Conservation (phyloP, 2,113 vertebrate genomes). For the Pituophis catenifer region DNA sequence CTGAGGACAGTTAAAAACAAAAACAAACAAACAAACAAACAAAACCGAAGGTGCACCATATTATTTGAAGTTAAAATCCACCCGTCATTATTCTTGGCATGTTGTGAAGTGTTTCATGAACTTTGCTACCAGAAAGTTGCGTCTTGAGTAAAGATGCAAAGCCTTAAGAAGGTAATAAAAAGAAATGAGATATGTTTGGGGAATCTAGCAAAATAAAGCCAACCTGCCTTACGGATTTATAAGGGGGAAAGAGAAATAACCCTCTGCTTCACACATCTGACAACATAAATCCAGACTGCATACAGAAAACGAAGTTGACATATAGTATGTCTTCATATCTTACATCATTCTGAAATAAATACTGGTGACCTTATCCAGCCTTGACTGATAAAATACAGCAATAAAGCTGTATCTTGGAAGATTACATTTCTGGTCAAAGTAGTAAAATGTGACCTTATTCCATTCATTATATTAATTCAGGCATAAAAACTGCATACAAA, state of each 20-base stretch:
- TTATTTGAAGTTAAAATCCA: neutral
- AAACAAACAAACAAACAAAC: neutral
- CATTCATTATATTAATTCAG: slow-evolving; percentile 77
- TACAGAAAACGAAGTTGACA: slow-evolving; percentile 64
- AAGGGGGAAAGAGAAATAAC: slow-evolving; percentile 38
- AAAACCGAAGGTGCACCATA: neutral
- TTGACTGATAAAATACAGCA: slow-evolving; percentile 69
- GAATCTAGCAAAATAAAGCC: slow-evolving; percentile 41
- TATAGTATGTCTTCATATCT: slow-evolving; percentile 68
- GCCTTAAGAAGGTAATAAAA: slow-evolving; percentile 36
- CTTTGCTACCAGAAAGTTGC: slow-evolving; percentile 32
- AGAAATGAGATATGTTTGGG: slow-evolving; percentile 34
- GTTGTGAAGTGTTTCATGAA: slow-evolving; percentile 19
- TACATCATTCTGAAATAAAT: slow-evolving; percentile 72
- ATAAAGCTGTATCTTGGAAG: slow-evolving; percentile 76
- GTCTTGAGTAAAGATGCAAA: slow-evolving; percentile 38
- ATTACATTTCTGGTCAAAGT: slow-evolving; percentile 76
- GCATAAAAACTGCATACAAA: slow-evolving; percentile 73
- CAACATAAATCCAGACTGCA: slow-evolving; percentile 52
- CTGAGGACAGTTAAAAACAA: neutral
- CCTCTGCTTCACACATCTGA: slow-evolving; percentile 60
- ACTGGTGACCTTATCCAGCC: slow-evolving; percentile 75
- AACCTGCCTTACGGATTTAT: slow-evolving; percentile 35
- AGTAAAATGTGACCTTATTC: slow-evolving; percentile 80
- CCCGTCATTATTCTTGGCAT: neutral